phyloP scores from a whole-genome alignment of 2,113 vertebrate species.

The Climacteris rufus region DNA sequence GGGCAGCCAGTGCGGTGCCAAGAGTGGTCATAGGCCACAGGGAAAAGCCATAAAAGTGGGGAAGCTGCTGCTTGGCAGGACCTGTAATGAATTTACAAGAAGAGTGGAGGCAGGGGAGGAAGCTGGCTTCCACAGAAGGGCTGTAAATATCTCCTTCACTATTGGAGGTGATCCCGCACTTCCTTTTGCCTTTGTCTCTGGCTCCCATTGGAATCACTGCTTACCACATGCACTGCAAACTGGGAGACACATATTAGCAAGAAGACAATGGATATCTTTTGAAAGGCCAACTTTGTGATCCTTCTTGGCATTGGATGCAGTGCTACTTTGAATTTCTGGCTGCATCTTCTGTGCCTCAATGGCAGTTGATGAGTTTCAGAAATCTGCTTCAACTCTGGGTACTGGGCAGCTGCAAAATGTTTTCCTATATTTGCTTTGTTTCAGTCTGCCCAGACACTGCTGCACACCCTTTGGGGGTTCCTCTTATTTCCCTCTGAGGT shows the following conservation, averaged over 20 bases:
- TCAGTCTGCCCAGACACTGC: not conserved
- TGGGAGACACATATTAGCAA: not conserved
- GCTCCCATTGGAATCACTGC: not conserved
- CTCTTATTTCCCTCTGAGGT: not conserved
- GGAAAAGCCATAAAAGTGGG: not conserved
- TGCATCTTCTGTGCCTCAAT: not conserved
- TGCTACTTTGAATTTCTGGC: not conserved
- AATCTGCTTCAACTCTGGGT: not conserved
- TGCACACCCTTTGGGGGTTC: not conserved
- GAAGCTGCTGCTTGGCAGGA: not conserved
- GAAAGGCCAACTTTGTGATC: not conserved
- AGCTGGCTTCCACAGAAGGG: not conserved
- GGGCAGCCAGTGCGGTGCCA: rapidly evolving
- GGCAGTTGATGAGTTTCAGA: not conserved
- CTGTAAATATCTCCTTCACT: not conserved
- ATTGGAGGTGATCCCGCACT: rapidly evolving
- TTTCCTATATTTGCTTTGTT: not conserved
- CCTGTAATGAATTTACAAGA: not conserved
- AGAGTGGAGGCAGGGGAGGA: not conserved
- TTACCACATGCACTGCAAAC: not conserved
- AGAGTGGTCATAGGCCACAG: not conserved
- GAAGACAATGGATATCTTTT: not conserved
- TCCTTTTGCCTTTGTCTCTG: not conserved
- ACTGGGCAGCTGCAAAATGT: not conserved
- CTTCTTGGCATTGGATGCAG: not conserved